Evolutionary conservation across 2,113 vertebrate genomes (phyloP).

Genomic region (Eidolon helvum): DNA sequence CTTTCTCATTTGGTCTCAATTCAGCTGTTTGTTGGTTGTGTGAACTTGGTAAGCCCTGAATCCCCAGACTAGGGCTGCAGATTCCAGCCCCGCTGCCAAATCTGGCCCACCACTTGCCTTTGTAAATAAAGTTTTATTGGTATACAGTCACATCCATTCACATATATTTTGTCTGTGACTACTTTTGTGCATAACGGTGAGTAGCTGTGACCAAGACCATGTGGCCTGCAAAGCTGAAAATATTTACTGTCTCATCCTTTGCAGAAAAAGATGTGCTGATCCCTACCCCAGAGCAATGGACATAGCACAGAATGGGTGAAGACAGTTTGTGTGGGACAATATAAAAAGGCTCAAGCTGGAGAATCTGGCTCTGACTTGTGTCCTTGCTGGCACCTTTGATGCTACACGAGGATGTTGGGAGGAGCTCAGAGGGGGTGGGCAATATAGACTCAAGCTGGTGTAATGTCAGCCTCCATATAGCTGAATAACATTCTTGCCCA

Average conservation of each 20-base stretch:
- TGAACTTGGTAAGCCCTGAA: not conserved
- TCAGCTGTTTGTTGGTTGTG: not conserved
- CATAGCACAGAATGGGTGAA: too few relatives aligned
- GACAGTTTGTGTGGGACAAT: fast-evolving
- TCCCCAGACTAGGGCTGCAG: not conserved
- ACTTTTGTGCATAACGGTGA: not conserved
- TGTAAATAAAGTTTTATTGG: conserved; percentile 47
- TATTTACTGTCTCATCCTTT: not conserved
- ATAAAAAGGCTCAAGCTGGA: not conserved
- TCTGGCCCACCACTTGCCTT: not conserved
- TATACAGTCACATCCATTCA: not conserved
- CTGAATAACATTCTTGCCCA: not conserved
- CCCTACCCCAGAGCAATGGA: not conserved
- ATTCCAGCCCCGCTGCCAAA: too few relatives aligned
- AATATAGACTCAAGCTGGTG: too few relatives aligned
- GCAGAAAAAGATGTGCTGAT: not conserved
- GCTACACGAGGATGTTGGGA: not conserved
- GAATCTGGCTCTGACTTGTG: not conserved
- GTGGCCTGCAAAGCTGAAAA: not conserved
- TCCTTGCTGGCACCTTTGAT: not conserved
- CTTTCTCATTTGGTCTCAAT: not conserved
- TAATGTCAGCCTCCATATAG: fast-evolving
- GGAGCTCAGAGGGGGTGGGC: fast-evolving
- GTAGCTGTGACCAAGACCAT: not conserved
- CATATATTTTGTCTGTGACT: not conserved